Base-by-base conservation (phyloP, 2,797 vertebrate genomes). In the Acanthurus leucopareius region DNA sequence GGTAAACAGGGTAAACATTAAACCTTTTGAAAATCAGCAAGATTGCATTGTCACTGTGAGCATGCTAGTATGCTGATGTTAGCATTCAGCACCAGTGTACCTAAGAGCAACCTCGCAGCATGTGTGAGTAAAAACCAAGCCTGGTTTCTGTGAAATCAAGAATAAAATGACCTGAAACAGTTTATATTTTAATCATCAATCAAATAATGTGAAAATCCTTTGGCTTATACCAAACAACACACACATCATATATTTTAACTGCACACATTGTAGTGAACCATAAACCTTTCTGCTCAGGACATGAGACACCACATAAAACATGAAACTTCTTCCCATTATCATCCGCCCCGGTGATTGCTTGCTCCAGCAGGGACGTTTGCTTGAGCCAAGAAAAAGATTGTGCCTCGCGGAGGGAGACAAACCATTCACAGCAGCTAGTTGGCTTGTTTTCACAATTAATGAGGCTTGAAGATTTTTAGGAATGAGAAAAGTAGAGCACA, bases 401-500 rank as follows among this genome's bases (percentile, higher is more conserved):
- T 57, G 72, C 44, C 80, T 79, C 51, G 10, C 45, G n/a, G 69
- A 77, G 77, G 66, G 81, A 88, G 76, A 83, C 81, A 82, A 88
- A 88, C 82, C 73, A 83, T 79, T 88, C 84, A 67, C 84, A 90
- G 86, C 84, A 85, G 86, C 84, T 77, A 85, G 78, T 79, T 87
- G 84, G 79, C 89, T 88, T 87, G 80, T 85, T 86, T 91, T 90
- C 7, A 32, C 68, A 85, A 67, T 84, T 92, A 90, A 92, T 91
- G 85, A 92, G 85, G 79, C 91, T 89, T 87, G 82, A 88, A 85
- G 82, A 85, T 75, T 88, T 91, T 92, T 67, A 82, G 80, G 86
- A 83, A 85, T 75, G 73, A 67, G 77, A 84, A 81, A 90, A 83
- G 81, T 84, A 69, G 80, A 88, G 61, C 86, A 79, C 48, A 74